Conservation (phyloP, 2,888 invertebrate genomes). For the Synergus gifuensis region DNA sequence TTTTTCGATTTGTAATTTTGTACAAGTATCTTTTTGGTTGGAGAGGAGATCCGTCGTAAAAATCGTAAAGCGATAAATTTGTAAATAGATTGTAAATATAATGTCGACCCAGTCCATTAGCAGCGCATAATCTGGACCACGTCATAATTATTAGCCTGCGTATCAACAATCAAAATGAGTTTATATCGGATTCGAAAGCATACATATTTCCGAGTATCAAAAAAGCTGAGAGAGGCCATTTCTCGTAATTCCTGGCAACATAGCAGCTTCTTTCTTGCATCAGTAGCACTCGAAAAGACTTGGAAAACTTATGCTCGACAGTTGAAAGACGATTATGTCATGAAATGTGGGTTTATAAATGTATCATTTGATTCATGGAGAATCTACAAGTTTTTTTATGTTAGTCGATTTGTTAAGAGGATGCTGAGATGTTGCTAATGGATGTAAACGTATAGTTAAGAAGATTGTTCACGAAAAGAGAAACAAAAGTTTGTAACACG, state of each 20-base stretch:
- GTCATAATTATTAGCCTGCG: constrained; percentile 59
- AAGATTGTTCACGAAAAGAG: background rate
- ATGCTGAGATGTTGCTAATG: background rate
- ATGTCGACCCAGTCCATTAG: constrained; percentile 46
- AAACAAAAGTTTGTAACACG: background rate
- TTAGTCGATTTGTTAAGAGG: background rate
- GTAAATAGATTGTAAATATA: constrained; percentile 58
- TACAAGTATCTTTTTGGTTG: constrained; percentile 15
- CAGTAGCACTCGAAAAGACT: constrained; percentile 37
- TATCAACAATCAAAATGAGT: constrained; percentile 64
- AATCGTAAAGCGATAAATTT: constrained; percentile 48
- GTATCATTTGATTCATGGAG: too few species aligned
- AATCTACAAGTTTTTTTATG: too few species aligned
- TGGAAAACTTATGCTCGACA: background rate
- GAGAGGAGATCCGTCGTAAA: constrained; percentile 42
- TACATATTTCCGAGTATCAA: constrained; percentile 45
- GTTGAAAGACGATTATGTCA: background rate
- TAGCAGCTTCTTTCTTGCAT: constrained; percentile 42
- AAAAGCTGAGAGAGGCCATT: background rate
- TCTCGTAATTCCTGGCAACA: constrained; percentile 45
- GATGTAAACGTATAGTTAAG: background rate
- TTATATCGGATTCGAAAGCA: constrained; percentile 54
- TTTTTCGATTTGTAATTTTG: constrained; percentile 12
- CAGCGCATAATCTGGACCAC: constrained; percentile 48
- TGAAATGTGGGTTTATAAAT: too few species aligned